Evolutionary conservation across 2,797 vertebrate genomes (phyloP).

Genomic region (Caiman crocodilus): DNA sequence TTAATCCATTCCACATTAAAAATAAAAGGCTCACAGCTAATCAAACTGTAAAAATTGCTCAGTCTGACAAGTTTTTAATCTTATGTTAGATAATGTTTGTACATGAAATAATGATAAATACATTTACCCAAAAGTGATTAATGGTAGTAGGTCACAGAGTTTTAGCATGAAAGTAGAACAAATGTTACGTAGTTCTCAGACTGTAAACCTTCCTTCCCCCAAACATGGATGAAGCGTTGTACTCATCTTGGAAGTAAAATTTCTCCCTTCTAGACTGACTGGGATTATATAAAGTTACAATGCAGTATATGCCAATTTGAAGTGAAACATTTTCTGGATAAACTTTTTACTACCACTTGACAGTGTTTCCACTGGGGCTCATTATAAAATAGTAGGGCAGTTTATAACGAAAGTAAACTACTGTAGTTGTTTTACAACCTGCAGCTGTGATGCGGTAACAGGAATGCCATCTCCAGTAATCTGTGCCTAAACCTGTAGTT

Average conservation of each 20-base stretch:
- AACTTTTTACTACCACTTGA: slow-evolving; percentile 62
- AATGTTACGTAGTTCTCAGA: slow-evolving; percentile 42
- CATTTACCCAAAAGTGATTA: slow-evolving; percentile 24
- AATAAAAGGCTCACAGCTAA: neutral
- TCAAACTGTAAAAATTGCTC: slow-evolving; percentile 24
- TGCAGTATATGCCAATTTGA: slow-evolving; percentile 8
- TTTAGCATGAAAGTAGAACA: slow-evolving; percentile 66
- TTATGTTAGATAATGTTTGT: slow-evolving; percentile 18
- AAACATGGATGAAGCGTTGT: neutral
- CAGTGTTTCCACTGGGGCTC: slow-evolving; percentile 59
- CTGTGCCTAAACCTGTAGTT: slow-evolving; percentile 17
- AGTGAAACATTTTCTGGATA: slow-evolving; percentile 25
- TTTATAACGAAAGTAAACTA: slow-evolving; percentile 74
- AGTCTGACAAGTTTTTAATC: slow-evolving; percentile 28
- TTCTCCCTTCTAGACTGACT: slow-evolving; percentile 1
- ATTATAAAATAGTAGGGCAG: slow-evolving; percentile 68
- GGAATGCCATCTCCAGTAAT: neutral
- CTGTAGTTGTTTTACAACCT: slow-evolving; percentile 59
- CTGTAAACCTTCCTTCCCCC: slow-evolving; percentile 26
- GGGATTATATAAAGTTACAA: slow-evolving; percentile 15
- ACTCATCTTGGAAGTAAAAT: neutral
- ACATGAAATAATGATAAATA: slow-evolving; percentile 35
- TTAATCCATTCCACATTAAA: neutral
- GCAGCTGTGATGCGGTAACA: slow-evolving; percentile 51
- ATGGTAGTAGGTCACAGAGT: too few relatives aligned